Base-by-base conservation (phyloP, 2,797 vertebrate genomes). In the Sebastes matsubarae region DNA sequence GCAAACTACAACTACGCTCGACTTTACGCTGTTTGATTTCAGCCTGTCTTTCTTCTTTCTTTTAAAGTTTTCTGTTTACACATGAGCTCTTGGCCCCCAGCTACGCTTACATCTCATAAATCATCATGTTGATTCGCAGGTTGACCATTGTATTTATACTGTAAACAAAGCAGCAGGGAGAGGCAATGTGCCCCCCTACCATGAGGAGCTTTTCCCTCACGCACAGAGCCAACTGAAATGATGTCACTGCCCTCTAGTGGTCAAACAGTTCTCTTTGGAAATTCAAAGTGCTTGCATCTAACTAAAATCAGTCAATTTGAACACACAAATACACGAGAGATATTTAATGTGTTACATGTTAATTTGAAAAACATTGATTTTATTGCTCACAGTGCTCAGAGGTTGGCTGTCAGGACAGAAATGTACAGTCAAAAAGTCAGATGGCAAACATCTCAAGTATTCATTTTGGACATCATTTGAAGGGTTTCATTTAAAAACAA, bases 371-470 rank as follows among this genome's bases (percentile, higher is more conserved):
- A 85, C 55, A 71, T 90, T 87, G 80, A 78, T 83, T 92, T 75
- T 61, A 60, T 87, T 72, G 42, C 80, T 91, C 85, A 92, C 92
- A 93, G 90, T 91, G 89, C 87, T 91, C 83, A 90, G 78, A 89
- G 59, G 68, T 81, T 87, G 72, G 78, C 68, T 72, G 68, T 72
- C 72, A 82, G 67, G 84, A 88, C 79, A 89, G 36, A 86, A 75
- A 74, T 67, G 50, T 72, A 90, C 80, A 87, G 89, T 82, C 72
- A 58, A 76, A 29, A 79, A 59, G 38, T 85, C 78, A 71, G 57
- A 64, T 24, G 34, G 82, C 76, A 83, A 85, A 86, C 65, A 71
- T 54, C 13, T 69, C n/a, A 16, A 25, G 13, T 36, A 55, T 57
- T 25, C 0, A 55, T 30, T n/a, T 61, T 42, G 10, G 50, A 75